Evolutionary conservation across 2,888 invertebrate genomes (phyloP).

Genomic region (Agrochola circellaris): DNA sequence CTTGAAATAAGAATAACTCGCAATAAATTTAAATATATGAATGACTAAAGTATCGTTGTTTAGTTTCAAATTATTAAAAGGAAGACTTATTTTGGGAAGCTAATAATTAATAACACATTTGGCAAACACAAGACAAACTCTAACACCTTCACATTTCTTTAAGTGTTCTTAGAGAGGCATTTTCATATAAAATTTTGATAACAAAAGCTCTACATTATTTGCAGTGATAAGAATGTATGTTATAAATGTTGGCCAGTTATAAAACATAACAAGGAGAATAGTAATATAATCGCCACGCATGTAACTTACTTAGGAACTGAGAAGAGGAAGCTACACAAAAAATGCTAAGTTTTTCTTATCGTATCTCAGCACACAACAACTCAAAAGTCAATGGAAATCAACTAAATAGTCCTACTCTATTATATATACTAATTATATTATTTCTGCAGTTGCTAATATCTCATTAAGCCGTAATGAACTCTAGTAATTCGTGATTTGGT

Average conservation of each 20-base stretch:
- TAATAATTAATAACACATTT: neutral
- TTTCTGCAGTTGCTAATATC: conserved; percentile 24
- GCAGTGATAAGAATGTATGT: neutral
- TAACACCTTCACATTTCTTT: neutral
- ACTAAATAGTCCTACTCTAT: conserved; percentile 24
- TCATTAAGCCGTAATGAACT: conserved; percentile 36
- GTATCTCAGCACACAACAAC: conserved; percentile 52
- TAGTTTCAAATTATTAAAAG: conserved; percentile 20
- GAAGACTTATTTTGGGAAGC: conserved; percentile 45
- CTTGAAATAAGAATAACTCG: neutral
- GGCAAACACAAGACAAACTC: conserved; percentile 21
- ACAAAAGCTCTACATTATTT: too few species aligned
- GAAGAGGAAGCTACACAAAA: neutral
- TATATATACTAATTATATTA: conserved; percentile 51
- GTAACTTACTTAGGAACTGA: neutral
- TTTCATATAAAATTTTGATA: neutral
- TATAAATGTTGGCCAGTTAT: neutral
- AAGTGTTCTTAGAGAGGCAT: conserved; percentile 19
- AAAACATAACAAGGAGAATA: neutral
- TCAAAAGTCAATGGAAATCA: conserved; percentile 27
- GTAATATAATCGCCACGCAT: neutral
- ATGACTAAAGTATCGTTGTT: conserved; percentile 49
- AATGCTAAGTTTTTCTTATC: conserved; percentile 7
- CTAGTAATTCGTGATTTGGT: conserved; percentile 61
- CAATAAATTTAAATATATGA: conserved; percentile 6